Conservation (phyloP, 2,113 vertebrate species). For the Eurystomus gularis region DNA sequence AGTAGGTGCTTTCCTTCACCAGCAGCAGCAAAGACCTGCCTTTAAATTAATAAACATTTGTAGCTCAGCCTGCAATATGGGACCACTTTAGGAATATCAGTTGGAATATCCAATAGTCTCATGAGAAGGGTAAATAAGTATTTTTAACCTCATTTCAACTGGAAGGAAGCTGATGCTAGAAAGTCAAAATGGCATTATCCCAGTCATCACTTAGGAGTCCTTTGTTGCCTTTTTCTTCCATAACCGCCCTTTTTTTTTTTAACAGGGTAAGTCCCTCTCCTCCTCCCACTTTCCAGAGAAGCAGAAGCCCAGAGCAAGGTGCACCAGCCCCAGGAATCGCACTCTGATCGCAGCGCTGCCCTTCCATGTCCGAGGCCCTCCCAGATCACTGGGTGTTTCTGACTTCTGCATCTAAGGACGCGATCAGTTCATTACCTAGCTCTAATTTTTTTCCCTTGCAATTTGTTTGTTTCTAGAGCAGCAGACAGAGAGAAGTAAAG, state of each 20-base stretch:
- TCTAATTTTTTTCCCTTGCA: background rate
- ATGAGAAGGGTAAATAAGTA: background rate
- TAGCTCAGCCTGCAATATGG: background rate
- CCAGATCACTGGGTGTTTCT: constrained; percentile 39
- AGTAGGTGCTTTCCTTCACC: background rate
- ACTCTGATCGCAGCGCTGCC: background rate
- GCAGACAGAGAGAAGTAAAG: constrained; percentile 54
- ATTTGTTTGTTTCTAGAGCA: constrained; percentile 69
- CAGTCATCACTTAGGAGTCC: background rate
- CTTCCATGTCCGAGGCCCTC: background rate
- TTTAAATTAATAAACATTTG: background rate
- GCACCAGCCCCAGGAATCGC: background rate
- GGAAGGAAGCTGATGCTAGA: background rate
- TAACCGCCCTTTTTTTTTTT: background rate
- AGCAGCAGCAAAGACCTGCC: background rate
- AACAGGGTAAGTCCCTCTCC: background rate
- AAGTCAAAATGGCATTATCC: background rate
- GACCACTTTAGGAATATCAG: background rate
- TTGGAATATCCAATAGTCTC: background rate
- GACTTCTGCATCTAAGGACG: constrained; percentile 40
- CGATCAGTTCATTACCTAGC: constrained; percentile 47
- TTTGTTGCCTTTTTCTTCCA: background rate
- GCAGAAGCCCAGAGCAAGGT: background rate
- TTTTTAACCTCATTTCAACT: background rate
- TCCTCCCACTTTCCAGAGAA: background rate